Percentiles rank a stretch among this genome's conserved stretches.
phyloP scores from a whole-genome alignment of 2,888 invertebrate genomes.

The Parnassius apollo region DNA sequence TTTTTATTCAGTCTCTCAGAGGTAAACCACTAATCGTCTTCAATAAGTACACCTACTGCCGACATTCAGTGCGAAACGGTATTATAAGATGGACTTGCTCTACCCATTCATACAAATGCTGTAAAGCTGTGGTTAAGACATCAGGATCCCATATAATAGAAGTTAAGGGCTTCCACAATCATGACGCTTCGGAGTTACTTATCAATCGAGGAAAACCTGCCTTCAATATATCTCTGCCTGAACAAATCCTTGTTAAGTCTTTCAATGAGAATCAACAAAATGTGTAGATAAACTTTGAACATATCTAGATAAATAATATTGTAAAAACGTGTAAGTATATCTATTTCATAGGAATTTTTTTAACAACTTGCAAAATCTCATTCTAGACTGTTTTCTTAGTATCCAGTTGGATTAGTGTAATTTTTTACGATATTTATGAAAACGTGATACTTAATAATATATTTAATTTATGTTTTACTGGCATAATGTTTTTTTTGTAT shows the following conservation, averaged over 20 bases:
- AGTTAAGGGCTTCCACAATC: conserved; percentile 65
- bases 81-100: conserved; percentile 70
- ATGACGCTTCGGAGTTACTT: conserved; percentile 60
- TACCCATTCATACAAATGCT: conserved; percentile 70
- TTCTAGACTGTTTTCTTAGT: background rate
- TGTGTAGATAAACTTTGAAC: background rate
- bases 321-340: background rate
- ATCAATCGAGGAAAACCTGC: conserved; percentile 49
- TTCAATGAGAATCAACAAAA: background rate
- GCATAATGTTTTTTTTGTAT: no score
- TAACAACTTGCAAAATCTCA: background rate
- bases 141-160: conserved; percentile 57
- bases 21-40: conserved; percentile 64
- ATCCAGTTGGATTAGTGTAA: background rate
- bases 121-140: conserved; percentile 71
- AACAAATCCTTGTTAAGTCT: conserved; percentile 26
- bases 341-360: background rate
- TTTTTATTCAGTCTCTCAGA: conserved; percentile 63
- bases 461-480: no score
- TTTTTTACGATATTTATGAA: background rate
- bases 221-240: conserved; percentile 30
- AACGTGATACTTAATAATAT: background rate
- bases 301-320: background rate
- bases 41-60: conserved; percentile 67
- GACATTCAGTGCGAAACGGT: conserved; percentile 59